Base-by-base conservation (phyloP, 2,888 invertebrate species). In the Caenorhabditis drosophilae region DNA sequence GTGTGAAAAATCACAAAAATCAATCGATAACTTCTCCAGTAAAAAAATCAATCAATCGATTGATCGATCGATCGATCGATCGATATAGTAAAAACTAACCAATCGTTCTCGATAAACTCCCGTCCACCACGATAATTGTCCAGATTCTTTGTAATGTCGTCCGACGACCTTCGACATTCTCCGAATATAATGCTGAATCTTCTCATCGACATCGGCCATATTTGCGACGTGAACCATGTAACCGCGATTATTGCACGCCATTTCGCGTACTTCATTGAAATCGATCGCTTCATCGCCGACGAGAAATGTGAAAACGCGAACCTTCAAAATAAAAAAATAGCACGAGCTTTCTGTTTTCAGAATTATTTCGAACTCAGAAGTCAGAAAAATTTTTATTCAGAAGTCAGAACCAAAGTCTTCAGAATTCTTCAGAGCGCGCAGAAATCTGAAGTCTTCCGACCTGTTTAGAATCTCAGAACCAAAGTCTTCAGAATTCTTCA, bases 181-280 rank as follows among this genome's bases (percentile, higher is more conserved):
- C 56, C 94, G 92, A 77, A 98, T 91, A 85, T 98, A 98, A 84
- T 95, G 92, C 79, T 97, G 86, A 20, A 64, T 96, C 86, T 97
- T 91, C 86, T 98, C 98, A 56, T 95, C 89, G 36, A 97, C 97
- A 87, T 98, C 98, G 0, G 97, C 94, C 83, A 93, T 88, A 27
- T 96, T 96, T 74, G 93, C 93, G 50, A 98, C 89, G 84, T 97
- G 97, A 22, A 95, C 93, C 87, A 78, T 83, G 58, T 76, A 85
- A 91, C 97, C 98, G 89, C 92, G 90, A 85, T 99, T 98, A 23
- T 91, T 91, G 85, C 97, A 98, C 48, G 98, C 97, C 93, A 99
- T 97, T 92, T 93, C 93, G 84, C 92, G 91, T 70, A 72, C 72
- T 46, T 73, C 69, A 72, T 91, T 88, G 48, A 92, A 91, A 85